Evolutionary conservation across 2,888 invertebrate genomes (phyloP).

Genomic region (Eristalis intricaria): DNA sequence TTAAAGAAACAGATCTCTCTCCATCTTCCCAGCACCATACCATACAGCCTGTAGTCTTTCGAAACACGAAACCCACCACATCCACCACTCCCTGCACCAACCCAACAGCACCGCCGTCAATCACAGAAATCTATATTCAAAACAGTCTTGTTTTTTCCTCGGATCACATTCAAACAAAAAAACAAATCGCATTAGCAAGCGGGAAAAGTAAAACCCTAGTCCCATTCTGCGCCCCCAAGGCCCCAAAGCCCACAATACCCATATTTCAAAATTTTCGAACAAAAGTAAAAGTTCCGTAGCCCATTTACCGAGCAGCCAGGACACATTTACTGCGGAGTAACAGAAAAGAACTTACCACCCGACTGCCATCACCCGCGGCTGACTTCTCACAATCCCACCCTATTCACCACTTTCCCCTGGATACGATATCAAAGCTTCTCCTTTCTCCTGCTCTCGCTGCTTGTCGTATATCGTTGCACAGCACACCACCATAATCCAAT

Average conservation of each 20-base stretch:
- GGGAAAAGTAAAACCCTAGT: neutral
- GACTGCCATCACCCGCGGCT: slow-evolving; percentile 26
- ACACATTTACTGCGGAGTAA: slow-evolving; percentile 36
- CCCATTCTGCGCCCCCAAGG: neutral
- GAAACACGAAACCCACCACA: neutral
- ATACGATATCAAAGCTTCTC: slow-evolving; percentile 68
- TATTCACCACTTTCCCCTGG: slow-evolving; percentile 37
- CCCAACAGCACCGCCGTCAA: neutral
- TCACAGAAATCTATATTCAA: neutral
- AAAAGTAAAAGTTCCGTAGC: slow-evolving; percentile 67
- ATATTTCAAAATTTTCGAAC: slow-evolving; percentile 52
- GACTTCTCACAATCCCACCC: slow-evolving; percentile 15
- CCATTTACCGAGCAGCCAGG: slow-evolving; percentile 48
- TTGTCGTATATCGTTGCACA: slow-evolving; percentile 21
- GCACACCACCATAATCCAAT: slow-evolving; percentile 50
- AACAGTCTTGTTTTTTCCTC: neutral
- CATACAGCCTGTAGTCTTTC: too few relatives aligned
- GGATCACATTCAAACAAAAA: neutral
- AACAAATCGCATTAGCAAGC: neutral
- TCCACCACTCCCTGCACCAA: too few relatives aligned
- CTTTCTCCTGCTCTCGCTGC: slow-evolving; percentile 10
- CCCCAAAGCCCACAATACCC: slow-evolving; percentile 9
- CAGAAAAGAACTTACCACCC: slow-evolving; percentile 11
- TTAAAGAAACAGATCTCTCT: too few relatives aligned
- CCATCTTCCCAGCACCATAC: too few relatives aligned